Conservation (phyloP, 1,140 invertebrate genomes). For the Ganaspis sp. region DNA sequence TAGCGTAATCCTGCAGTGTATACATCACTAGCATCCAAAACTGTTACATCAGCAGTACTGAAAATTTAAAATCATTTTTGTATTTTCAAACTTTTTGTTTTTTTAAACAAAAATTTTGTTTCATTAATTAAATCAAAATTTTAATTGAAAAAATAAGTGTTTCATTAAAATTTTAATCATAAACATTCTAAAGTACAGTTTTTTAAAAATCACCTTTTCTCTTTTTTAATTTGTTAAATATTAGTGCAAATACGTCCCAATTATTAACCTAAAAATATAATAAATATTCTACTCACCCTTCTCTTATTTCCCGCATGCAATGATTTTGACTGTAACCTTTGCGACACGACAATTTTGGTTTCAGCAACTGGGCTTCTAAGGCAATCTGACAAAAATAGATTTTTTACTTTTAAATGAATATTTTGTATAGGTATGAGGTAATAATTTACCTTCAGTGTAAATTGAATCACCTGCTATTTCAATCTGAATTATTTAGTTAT, state of each 20-base stretch:
- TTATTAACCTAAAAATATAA: too few relatives aligned
- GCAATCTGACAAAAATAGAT: conserved; percentile 81
- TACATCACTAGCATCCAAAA: conserved; percentile 95
- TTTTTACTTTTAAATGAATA: conserved; percentile 6
- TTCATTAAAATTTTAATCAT: too few relatives aligned
- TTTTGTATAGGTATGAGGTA: too few relatives aligned
- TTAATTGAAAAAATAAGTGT: too few relatives aligned
- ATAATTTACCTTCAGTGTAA: too few relatives aligned
- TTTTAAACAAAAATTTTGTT: neutral
- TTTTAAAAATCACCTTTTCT: neutral
- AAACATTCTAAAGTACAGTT: too few relatives aligned
- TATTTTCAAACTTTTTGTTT: neutral
- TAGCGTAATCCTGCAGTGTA: conserved; percentile 91
- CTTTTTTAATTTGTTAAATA: too few relatives aligned
- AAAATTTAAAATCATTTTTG: conserved; percentile 45
- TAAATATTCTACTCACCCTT: conserved; percentile 76
- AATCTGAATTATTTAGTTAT: too few relatives aligned
- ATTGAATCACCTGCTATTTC: too few relatives aligned
- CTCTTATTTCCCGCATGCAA: conserved; percentile 90
- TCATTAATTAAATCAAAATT: too few relatives aligned
- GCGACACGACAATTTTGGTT: conserved; percentile 92
- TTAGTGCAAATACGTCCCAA: too few relatives aligned
- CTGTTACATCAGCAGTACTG: conserved; percentile 86
- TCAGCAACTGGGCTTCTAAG: conserved; percentile 89
- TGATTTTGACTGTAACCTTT: conserved; percentile 90